A percentile compares a stretch with the other conserved stretches of the same genome.
Evolutionary conservation across 2,113 vertebrate genomes (phyloP).

Genomic region (Willisornis vidua): DNA sequence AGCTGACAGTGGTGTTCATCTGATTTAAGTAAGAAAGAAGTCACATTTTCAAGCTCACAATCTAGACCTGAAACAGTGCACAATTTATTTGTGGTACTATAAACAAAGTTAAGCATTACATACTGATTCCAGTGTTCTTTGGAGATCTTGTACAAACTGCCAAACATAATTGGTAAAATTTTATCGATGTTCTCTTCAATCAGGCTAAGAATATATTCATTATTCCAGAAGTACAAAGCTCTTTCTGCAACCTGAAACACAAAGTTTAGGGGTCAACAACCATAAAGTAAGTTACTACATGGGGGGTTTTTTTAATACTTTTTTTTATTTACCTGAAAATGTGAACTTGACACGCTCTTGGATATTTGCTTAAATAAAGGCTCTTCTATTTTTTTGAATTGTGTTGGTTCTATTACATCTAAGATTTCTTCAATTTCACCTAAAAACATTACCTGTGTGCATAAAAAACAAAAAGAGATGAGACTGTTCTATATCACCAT

Average conservation of each 20-base stretch:
- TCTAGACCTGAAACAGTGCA: not conserved
- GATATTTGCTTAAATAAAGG: slow-evolving; percentile 97
- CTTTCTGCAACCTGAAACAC: slow-evolving; percentile 92
- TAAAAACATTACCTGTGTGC: slow-evolving; percentile 94
- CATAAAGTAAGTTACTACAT: not conserved
- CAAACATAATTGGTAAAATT: slow-evolving; percentile 97
- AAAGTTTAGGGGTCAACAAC: slow-evolving; percentile 11
- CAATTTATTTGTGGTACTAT: not conserved
- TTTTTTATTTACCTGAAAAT: slow-evolving; percentile 88
- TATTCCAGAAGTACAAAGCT: slow-evolving; percentile 98
- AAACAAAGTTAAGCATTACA: slow-evolving; percentile 47
- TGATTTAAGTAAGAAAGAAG: not conserved
- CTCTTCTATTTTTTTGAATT: slow-evolving; percentile 98
- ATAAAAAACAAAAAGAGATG: not conserved
- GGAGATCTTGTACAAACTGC: slow-evolving; percentile 96
- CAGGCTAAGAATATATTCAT: slow-evolving; percentile 98
- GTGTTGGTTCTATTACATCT: slow-evolving; percentile 96
- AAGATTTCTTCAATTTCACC: slow-evolving; percentile 98
- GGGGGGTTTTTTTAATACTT: not conserved
- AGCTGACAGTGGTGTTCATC: not conserved
- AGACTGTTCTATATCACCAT: not conserved
- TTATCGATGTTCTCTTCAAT: slow-evolving; percentile 97
- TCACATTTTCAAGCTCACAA: not conserved
- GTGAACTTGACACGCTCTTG: slow-evolving; percentile 94
- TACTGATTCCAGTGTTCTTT: slow-evolving; percentile 99